phyloP scores from a whole-genome alignment of 2,888 invertebrate genomes.

The Apodemia zela region DNA sequence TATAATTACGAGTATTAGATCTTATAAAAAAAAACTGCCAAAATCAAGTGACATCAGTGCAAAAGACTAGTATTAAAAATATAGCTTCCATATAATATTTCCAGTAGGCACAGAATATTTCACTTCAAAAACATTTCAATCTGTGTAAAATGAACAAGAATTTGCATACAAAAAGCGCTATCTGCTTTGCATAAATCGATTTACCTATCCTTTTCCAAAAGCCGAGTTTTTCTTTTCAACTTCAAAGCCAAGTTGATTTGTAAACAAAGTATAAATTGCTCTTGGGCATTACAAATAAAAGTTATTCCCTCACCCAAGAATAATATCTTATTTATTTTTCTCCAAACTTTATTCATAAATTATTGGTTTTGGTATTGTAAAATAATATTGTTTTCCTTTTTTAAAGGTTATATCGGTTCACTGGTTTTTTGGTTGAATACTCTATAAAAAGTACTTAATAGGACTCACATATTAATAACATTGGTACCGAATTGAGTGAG shows the following conservation, averaged over 20 bases:
- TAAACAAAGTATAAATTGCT: conserved; percentile 76
- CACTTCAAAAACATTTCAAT: conserved; percentile 71
- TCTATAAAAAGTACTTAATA: not conserved
- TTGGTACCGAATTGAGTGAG: too few species aligned
- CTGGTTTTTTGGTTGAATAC: not conserved
- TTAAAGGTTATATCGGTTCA: not conserved
- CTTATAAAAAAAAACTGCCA: too few species aligned
- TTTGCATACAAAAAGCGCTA: conserved; percentile 78
- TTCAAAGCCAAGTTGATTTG: conserved; percentile 75
- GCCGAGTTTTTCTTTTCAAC: conserved; percentile 68
- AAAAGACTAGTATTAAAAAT: not conserved
- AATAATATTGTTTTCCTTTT: conserved; percentile 17
- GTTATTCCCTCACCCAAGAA: conserved; percentile 56
- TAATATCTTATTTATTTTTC: conserved; percentile 41
- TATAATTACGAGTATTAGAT: too few species aligned
- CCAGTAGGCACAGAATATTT: conserved; percentile 29
- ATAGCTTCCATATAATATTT: not conserved
- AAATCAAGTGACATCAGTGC: too few species aligned
- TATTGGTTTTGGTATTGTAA: conserved; percentile 19
- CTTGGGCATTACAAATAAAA: conserved; percentile 76
- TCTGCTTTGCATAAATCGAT: conserved; percentile 78
- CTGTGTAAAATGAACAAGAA: conserved; percentile 75
- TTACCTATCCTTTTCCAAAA: conserved; percentile 76
- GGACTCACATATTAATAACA: too few species aligned
- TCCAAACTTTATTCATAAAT: conserved; percentile 23